Conservation (phyloP, 92 coral and sea anemone genomes). For the Micromussa lordhowensis region DNA sequence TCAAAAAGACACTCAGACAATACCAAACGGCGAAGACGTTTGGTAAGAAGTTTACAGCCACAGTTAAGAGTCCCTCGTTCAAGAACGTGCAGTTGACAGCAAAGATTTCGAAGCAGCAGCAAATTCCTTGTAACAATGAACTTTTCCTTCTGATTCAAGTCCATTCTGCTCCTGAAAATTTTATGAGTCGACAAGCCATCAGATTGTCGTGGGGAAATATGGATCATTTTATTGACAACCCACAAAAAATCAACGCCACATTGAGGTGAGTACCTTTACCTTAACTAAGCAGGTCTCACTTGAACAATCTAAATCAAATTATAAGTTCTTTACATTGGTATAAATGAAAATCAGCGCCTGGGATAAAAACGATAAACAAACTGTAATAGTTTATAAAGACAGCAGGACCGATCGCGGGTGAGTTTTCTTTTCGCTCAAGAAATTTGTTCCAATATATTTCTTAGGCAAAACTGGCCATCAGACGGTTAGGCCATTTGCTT, state of each 20-base stretch:
- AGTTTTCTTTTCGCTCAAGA: too few relatives aligned
- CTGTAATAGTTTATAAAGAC: too few relatives aligned
- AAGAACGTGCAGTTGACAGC: neutral
- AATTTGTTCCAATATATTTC: too few relatives aligned
- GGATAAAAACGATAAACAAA: too few relatives aligned
- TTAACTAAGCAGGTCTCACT: neutral
- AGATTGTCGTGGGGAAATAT: slow-evolving; percentile 60
- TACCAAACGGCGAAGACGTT: neutral
- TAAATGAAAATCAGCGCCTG: too few relatives aligned
- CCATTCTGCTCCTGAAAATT: slow-evolving; percentile 48
- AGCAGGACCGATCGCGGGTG: too few relatives aligned
- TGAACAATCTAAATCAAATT: too few relatives aligned
- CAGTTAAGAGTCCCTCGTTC: neutral
- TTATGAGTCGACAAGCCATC: slow-evolving; percentile 48
- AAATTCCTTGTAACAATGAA: slow-evolving; percentile 32
- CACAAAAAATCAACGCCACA: neutral
- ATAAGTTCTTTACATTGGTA: too few relatives aligned
- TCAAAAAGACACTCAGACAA: neutral
- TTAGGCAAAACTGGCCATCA: too few relatives aligned
- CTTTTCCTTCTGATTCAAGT: slow-evolving; percentile 54
- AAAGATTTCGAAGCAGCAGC: neutral
- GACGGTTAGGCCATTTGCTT: too few relatives aligned
- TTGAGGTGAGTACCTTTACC: neutral
- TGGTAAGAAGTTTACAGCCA: neutral
- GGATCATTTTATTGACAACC: slow-evolving; percentile 46